These are phyloP conservation scores for Harlomillsia oculata DNA, from an alignment of 1,140 invertebrate species.

Conservation along the genomic window DNA sequence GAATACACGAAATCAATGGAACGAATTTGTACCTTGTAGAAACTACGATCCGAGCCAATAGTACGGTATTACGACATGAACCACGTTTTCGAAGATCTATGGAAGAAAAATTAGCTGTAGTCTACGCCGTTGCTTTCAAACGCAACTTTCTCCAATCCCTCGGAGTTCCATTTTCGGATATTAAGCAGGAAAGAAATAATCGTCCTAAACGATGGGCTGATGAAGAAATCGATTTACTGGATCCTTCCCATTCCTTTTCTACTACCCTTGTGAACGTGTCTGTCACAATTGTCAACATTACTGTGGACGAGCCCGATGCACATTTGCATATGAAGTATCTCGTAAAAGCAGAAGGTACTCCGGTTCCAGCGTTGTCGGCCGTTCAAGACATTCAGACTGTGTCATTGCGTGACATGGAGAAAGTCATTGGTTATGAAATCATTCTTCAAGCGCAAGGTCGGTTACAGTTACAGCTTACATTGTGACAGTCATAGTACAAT, in stretches of 20 bases:
- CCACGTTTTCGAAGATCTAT: constrained; percentile 15
- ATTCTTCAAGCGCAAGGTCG: constrained; percentile 35
- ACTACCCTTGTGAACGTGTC: constrained; percentile 30
- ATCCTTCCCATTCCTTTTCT: constrained; percentile 14
- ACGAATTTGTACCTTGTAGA: constrained; percentile 33
- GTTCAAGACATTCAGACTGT: constrained; percentile 31
- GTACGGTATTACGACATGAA: background rate
- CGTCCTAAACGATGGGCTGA: background rate
- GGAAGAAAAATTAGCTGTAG: constrained; percentile 27
- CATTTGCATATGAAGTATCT: constrained; percentile 25
- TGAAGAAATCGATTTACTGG: background rate
- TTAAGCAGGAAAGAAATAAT: background rate
- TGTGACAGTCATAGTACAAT: background rate
- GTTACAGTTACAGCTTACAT: background rate
- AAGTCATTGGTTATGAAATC: constrained; percentile 31
- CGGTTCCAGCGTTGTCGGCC: constrained; percentile 25
- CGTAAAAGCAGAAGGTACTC: constrained; percentile 31
- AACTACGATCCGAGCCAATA: constrained; percentile 30
- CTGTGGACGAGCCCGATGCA: background rate
- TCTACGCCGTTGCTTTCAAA: constrained; percentile 35
- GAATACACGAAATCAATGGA: no score
- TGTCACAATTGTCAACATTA: constrained; percentile 27
- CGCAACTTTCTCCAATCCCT: constrained; percentile 24
- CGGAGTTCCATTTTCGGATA: constrained; percentile 6
- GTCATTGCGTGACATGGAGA: constrained; percentile 34